phyloP scores from a whole-genome alignment of 2,113 vertebrate genomes.

The Castor canadensis region DNA sequence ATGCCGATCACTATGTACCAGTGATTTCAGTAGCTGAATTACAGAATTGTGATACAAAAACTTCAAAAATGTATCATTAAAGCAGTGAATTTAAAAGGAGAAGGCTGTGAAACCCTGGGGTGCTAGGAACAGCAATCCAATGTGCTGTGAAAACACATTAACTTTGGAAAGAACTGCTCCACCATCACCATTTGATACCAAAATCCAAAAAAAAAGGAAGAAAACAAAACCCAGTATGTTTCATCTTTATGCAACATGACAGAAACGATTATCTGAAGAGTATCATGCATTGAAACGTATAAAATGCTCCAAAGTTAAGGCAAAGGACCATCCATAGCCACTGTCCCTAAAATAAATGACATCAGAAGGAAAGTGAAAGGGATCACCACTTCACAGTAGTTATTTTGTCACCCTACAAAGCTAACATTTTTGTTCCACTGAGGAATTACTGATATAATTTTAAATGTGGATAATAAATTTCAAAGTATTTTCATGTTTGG shows the following conservation, averaged over 20 bases:
- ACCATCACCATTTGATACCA: slow-evolving; percentile 6
- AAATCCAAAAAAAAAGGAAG: background rate
- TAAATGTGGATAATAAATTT: background rate
- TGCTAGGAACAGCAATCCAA: background rate
- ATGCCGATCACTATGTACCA: slow-evolving; percentile 51
- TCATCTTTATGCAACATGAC: background rate
- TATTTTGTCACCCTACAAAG: background rate
- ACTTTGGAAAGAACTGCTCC: background rate
- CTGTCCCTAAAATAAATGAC: background rate
- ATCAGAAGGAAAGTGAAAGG: background rate
- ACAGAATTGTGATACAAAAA: slow-evolving; percentile 27
- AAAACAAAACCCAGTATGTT: slow-evolving; percentile 13
- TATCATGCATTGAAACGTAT: background rate
- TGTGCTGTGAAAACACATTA: slow-evolving; percentile 51
- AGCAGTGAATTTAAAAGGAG: slow-evolving; percentile 26
- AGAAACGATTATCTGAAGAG: background rate
- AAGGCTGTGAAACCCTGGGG: background rate
- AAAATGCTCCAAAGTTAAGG: background rate
- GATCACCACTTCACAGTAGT: too few species aligned
- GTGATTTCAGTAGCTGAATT: background rate
- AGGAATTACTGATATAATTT: background rate
- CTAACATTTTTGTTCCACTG: background rate
- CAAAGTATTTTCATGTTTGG: background rate
- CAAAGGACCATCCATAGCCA: background rate
- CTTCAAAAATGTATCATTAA: slow-evolving; percentile 34